These are phyloP conservation scores for Noctua comes DNA, from an alignment of 2,888 invertebrate genomes.

Conservation along the genomic window DNA sequence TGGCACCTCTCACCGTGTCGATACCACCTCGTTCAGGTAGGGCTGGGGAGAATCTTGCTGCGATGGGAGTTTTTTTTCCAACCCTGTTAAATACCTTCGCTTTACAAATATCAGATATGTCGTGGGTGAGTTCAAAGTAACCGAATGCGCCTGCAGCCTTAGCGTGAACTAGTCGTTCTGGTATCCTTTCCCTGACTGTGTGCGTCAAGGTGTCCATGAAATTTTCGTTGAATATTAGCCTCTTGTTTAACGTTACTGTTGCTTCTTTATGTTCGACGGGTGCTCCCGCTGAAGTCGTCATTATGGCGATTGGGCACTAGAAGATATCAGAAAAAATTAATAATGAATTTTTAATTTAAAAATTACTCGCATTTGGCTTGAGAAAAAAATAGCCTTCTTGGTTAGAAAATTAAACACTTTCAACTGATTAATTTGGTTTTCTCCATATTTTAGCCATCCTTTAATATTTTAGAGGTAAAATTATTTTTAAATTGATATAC, in stretches of 20 bases:
- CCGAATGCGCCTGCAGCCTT: slow-evolving; percentile 97
- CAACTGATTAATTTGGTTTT: no score
- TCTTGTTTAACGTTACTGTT: slow-evolving; percentile 93
- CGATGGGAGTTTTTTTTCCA: slow-evolving; percentile 94
- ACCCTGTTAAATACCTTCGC: slow-evolving; percentile 93
- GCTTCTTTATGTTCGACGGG: slow-evolving; percentile 93
- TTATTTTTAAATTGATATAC: no score
- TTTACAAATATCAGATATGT: slow-evolving; percentile 93
- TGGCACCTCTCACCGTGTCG: slow-evolving; percentile 95
- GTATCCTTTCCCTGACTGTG: slow-evolving; percentile 96
- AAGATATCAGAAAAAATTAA: slow-evolving; percentile 57
- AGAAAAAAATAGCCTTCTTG: not conserved
- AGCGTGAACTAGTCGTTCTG: slow-evolving; percentile 97
- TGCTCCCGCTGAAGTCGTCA: slow-evolving; percentile 93
- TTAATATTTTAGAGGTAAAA: no score
- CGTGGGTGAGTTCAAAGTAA: slow-evolving; percentile 95
- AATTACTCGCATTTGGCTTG: not conserved
- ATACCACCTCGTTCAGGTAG: slow-evolving; percentile 96
- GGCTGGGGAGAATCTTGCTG: slow-evolving; percentile 94
- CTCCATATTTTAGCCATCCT: no score
- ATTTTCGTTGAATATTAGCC: slow-evolving; percentile 94
- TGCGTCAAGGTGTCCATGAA: slow-evolving; percentile 94
- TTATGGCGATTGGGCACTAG: slow-evolving; percentile 72
- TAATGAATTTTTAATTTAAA: no score
- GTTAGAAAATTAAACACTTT: not conserved